These are phyloP conservation scores for Stratiolaelaps scimitus DNA, from an alignment of 1,140 invertebrate genomes.

Conservation along the genomic window DNA sequence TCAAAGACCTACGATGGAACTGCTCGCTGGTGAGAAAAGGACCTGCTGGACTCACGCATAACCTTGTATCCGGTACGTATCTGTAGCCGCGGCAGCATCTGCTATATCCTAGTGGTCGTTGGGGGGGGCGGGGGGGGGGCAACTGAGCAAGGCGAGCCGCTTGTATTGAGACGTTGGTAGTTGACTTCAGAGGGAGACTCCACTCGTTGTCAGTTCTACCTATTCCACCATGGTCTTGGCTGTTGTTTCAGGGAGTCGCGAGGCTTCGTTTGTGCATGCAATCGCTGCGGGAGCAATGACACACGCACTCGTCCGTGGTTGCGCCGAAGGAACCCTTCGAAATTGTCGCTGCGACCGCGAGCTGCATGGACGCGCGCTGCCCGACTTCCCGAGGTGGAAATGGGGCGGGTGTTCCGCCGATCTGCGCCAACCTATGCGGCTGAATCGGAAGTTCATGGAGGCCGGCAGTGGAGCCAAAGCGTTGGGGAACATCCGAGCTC, in stretches of 20 bases:
- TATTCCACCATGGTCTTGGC: neutral
- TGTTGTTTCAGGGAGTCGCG: slow-evolving; percentile 1
- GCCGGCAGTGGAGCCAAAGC: neutral
- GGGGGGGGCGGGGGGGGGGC: neutral
- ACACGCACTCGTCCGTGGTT: neutral
- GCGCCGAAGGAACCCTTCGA: neutral
- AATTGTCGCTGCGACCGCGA: slow-evolving; percentile 9
- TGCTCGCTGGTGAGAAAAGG: slow-evolving; percentile 3
- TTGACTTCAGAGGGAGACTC: neutral
- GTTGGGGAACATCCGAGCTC: neutral
- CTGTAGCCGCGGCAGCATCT: too few species aligned
- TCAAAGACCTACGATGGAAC: slow-evolving; percentile 5
- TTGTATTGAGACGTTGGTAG: neutral
- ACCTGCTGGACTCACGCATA: slow-evolving; percentile 21
- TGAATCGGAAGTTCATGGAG: neutral
- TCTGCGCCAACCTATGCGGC: neutral
- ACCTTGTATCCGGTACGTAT: neutral
- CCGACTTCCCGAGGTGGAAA: neutral
- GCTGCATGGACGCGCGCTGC: neutral
- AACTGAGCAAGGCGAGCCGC: neutral
- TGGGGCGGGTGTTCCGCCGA: slow-evolving; percentile 13
- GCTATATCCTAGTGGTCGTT: too few species aligned
- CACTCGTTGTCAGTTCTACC: neutral
- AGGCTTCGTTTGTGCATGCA: slow-evolving; percentile 9
- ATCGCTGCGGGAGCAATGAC: slow-evolving; percentile 4